Conservation (phyloP, 1,140 invertebrate genomes). For the Cotesia chilonis region DNA sequence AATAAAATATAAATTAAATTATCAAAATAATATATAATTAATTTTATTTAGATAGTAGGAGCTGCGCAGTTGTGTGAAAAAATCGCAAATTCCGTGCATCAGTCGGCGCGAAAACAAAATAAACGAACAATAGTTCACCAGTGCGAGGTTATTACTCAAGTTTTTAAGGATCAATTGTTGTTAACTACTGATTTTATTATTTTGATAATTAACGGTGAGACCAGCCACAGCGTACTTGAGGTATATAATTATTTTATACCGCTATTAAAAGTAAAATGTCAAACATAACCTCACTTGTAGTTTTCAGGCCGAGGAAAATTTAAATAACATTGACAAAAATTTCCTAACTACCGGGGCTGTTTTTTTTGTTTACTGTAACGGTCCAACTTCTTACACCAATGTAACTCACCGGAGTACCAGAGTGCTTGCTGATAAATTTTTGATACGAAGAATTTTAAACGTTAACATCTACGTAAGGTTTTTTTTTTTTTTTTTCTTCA, state of each 20-base stretch:
- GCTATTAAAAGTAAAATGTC: neutral
- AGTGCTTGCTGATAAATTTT: slow-evolving; percentile 53
- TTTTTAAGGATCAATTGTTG: slow-evolving; percentile 41
- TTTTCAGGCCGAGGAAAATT: slow-evolving; percentile 55
- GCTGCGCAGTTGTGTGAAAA: slow-evolving; percentile 49
- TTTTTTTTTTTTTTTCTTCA: slow-evolving; percentile 21
- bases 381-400: slow-evolving; percentile 43
- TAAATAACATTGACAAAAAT: slow-evolving; percentile 51
- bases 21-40: neutral
- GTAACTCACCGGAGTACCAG: slow-evolving; percentile 46
- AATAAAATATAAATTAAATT: neutral
- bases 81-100: slow-evolving; percentile 49
- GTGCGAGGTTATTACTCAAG: slow-evolving; percentile 52
- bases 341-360: slow-evolving; percentile 51
- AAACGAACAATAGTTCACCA: slow-evolving; percentile 51
- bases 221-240: slow-evolving; percentile 45
- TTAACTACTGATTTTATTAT: slow-evolving; percentile 57
- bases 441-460: slow-evolving; percentile 50
- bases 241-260: slow-evolving; percentile 43
- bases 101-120: slow-evolving; percentile 43
- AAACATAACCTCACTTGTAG: slow-evolving; percentile 35
- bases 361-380: slow-evolving; percentile 55
- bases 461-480: slow-evolving; percentile 52
- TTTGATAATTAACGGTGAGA: slow-evolving; percentile 54
- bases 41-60: slow-evolving; percentile 51